Evolutionary conservation across 2,113 vertebrate species (phyloP).

Genomic region (Bagarius yarrelli): DNA sequence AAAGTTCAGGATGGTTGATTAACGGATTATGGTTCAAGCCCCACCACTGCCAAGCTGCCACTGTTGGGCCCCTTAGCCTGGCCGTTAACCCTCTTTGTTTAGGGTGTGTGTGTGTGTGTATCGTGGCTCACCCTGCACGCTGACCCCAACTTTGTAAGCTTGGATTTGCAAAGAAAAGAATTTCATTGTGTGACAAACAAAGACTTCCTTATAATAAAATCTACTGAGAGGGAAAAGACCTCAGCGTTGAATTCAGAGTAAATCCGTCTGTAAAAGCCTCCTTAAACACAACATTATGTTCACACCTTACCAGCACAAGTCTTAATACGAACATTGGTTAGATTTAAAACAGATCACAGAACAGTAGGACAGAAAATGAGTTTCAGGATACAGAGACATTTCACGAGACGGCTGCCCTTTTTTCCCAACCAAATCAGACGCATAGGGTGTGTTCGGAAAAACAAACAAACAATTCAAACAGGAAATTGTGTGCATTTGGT

Average conservation of each 20-base stretch:
- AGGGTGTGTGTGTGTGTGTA: too few relatives aligned
- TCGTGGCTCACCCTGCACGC: too few relatives aligned
- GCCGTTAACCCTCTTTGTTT: too few relatives aligned
- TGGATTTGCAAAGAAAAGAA: too few relatives aligned
- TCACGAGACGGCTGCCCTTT: background rate
- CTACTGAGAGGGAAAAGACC: background rate
- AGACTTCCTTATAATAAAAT: background rate
- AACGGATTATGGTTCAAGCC: too few relatives aligned
- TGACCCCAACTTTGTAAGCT: too few relatives aligned
- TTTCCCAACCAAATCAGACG: background rate
- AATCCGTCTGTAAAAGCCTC: background rate
- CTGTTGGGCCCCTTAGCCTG: too few relatives aligned
- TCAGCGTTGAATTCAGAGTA: background rate
- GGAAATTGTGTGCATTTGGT: constrained; percentile 1
- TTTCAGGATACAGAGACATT: background rate
- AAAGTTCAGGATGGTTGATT: too few relatives aligned
- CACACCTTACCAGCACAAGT: background rate
- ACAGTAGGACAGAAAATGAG: background rate
- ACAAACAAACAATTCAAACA: background rate
- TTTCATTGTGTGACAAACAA: too few relatives aligned
- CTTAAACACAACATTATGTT: background rate
- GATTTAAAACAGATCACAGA: constrained; percentile 1
- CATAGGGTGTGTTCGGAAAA: background rate
- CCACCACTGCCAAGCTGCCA: too few relatives aligned
- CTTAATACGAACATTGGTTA: background rate